A percentile compares a stretch with the other conserved stretches of the same genome.
These are phyloP conservation scores for Drosophila saltans DNA, from an alignment of 1,140 invertebrate genomes.

Conservation along the genomic window DNA sequence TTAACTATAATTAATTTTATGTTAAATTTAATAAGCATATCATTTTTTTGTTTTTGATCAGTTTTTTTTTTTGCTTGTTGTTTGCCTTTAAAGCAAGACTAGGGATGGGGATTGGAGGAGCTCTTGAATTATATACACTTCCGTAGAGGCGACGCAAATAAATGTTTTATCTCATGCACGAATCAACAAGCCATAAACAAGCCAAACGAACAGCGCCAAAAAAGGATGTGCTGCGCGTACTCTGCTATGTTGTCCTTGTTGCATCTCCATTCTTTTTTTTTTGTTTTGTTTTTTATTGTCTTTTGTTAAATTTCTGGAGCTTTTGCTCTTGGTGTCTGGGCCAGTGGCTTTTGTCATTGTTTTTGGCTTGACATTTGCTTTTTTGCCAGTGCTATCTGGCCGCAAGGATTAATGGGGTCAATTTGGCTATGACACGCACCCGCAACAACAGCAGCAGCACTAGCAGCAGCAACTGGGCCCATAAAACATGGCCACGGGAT, in stretches of 20 bases:
- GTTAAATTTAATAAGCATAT: not conserved
- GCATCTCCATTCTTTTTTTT: constrained; percentile 33
- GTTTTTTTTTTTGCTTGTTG: constrained; percentile 11
- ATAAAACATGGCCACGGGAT: constrained; percentile 16
- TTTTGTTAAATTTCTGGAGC: constrained; percentile 22
- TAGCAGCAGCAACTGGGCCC: constrained; percentile 1
- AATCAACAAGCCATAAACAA: constrained; percentile 73
- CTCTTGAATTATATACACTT: constrained; percentile 47
- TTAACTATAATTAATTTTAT: not conserved
- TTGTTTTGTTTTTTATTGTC: constrained; percentile 20
- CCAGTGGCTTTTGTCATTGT: constrained; percentile 63
- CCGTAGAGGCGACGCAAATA: constrained; percentile 44
- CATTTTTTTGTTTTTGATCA: constrained; percentile 5
- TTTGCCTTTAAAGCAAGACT: constrained; percentile 3
- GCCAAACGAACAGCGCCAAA: constrained; percentile 46
- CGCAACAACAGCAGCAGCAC: constrained; percentile 32
- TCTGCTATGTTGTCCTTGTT: constrained; percentile 29
- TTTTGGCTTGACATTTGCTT: constrained; percentile 49
- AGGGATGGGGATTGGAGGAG: not conserved
- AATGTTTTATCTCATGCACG: constrained; percentile 61
- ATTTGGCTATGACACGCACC: constrained; percentile 69
- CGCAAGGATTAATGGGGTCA: constrained; percentile 71
- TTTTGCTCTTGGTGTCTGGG: constrained; percentile 35
- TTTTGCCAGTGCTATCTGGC: constrained; percentile 27
- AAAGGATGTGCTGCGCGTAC: constrained; percentile 40